phyloP scores from a whole-genome alignment of 2,888 invertebrate genomes.

The Exocentrus adspersus region DNA sequence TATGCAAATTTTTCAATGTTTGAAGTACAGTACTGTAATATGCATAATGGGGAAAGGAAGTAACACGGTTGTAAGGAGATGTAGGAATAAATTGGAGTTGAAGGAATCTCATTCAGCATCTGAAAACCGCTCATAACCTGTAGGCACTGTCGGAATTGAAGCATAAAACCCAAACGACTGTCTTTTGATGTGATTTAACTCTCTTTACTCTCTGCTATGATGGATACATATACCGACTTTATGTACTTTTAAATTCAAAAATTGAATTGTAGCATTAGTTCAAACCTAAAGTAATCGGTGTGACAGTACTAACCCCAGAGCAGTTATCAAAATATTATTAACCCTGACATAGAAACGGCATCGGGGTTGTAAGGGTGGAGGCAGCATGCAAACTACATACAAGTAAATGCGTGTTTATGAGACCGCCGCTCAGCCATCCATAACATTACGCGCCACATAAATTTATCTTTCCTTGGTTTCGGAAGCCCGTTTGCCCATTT shows the following conservation, averaged over 20 bases:
- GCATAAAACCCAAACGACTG: no score
- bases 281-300: no score
- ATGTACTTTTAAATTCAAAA: no score
- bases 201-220: not conserved
- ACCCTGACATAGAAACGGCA: not conserved
- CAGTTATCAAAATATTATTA: not conserved
- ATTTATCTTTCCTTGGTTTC: slow-evolving; percentile 7
- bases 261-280: no score
- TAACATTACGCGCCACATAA: slow-evolving; percentile 11
- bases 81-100: not conserved
- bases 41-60: not conserved
- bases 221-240: not conserved
- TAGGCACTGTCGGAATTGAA: not conserved
- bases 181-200: not conserved
- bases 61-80: not conserved
- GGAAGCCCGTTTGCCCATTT: not conserved
- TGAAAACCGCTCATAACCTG: not conserved
- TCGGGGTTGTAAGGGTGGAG: not conserved
- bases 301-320: not conserved
- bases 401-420: slow-evolving; percentile 13
- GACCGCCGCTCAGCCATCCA: slow-evolving; percentile 6
- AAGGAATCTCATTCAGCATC: not conserved
- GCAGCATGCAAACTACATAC: not conserved
- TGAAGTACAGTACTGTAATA: not conserved
- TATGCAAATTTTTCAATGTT: not conserved